Conservation (phyloP, 2,113 vertebrate species). For the Coptodon rendalli region DNA sequence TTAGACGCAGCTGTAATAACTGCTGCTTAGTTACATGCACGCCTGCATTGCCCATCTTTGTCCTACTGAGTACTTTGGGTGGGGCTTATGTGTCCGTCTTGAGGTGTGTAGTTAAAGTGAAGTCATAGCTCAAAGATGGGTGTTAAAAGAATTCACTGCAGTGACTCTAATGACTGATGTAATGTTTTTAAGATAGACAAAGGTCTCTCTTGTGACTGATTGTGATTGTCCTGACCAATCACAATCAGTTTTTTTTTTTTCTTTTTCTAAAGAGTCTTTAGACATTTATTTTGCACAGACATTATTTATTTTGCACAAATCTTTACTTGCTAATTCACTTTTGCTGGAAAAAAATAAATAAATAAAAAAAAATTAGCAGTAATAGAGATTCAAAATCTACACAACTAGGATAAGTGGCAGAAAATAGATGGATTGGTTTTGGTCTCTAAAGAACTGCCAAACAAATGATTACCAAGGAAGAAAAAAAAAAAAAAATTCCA, state of each 20-base stretch:
- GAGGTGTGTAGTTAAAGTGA: not conserved
- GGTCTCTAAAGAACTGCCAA: not conserved
- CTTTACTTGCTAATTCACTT: not conserved
- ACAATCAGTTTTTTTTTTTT: not conserved
- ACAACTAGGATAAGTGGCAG: not conserved
- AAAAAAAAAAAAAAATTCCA: not conserved
- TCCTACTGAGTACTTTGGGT: not conserved
- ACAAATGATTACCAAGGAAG: not conserved
- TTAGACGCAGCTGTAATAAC: not conserved
- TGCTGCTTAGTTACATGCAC: not conserved
- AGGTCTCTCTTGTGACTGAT: not conserved
- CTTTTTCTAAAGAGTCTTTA: rapidly evolving
- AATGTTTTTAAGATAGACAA: not conserved
- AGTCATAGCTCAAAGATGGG: not conserved
- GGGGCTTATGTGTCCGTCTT: not conserved
- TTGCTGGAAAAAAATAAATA: not conserved
- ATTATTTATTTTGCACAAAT: not conserved
- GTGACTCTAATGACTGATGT: not conserved
- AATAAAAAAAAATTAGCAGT: rapidly evolving
- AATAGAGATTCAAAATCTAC: not conserved
- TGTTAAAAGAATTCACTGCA: not conserved
- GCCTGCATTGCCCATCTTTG: not conserved
- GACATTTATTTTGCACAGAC: not conserved
- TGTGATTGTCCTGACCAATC: not conserved
- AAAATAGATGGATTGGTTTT: not conserved